Evolutionary conservation across 2,113 vertebrate genomes (phyloP).

Genomic region (Hirundichthys speculiger): DNA sequence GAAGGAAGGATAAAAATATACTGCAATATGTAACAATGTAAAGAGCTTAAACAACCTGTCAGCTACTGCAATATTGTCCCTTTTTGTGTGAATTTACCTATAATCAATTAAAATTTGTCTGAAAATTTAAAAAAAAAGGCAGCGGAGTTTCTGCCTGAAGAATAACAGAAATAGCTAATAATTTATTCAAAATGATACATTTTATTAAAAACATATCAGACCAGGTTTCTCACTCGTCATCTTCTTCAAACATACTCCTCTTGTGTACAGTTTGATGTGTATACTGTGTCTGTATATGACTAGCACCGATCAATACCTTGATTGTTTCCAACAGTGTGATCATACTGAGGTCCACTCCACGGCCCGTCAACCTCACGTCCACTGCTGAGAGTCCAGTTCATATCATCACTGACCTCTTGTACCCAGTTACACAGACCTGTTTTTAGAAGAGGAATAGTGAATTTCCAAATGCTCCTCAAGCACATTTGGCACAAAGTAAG

Average conservation of each 20-base stretch:
- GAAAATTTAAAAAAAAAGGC: neutral
- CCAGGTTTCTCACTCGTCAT: neutral
- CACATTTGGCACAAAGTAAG: no score
- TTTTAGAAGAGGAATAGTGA: no score
- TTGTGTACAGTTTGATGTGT: neutral
- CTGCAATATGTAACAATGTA: no score
- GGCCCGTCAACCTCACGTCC: conserved; percentile 58
- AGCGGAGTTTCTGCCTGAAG: neutral
- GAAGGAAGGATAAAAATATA: no score
- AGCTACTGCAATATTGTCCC: no score
- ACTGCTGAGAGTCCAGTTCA: conserved; percentile 69
- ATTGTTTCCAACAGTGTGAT: conserved; percentile 74
- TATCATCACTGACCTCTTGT: conserved; percentile 60
- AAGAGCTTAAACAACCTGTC: no score
- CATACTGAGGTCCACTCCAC: conserved; percentile 75
- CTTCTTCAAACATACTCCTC: neutral
- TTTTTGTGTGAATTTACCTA: no score
- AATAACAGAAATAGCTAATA: neutral
- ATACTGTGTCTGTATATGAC: neutral
- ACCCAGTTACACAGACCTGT: conserved; percentile 78
- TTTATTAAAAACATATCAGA: neutral
- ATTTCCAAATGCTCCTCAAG: no score
- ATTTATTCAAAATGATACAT: no score
- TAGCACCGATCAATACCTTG: conserved; percentile 59
- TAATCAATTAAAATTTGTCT: neutral